These are phyloP conservation scores for Rhopalosiphum maidis DNA, from an alignment of 1,140 invertebrate genomes.

Conservation along the genomic window DNA sequence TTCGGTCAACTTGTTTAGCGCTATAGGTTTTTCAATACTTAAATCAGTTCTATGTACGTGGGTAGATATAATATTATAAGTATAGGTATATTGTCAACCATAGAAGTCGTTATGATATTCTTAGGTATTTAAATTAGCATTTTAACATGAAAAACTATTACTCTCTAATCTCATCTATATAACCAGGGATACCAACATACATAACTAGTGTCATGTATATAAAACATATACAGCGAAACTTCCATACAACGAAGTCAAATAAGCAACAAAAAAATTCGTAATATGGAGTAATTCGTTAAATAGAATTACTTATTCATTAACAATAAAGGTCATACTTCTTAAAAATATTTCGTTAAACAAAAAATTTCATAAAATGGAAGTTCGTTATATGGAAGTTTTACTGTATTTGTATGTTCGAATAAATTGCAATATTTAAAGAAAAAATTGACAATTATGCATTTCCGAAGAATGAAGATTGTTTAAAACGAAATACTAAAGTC, in stretches of 20 bases:
- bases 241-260: too few relatives aligned
- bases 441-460: background rate
- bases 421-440: background rate
- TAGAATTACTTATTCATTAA: too few relatives aligned
- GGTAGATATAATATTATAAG: background rate
- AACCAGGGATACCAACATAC: background rate
- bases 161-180: background rate
- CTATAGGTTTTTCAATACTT: background rate
- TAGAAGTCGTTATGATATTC: background rate
- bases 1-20: background rate
- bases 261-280: too few relatives aligned
- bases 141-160: background rate
- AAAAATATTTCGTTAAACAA: too few relatives aligned
- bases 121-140: background rate
- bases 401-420: too few relatives aligned
- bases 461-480: background rate
- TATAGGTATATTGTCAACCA: background rate
- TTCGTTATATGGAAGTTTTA: too few relatives aligned
- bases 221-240: background rate
- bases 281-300: too few relatives aligned
- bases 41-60: background rate
- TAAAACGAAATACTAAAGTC: background rate
- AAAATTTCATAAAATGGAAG: too few relatives aligned
- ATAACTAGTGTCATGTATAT: background rate
- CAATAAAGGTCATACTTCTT: too few relatives aligned